Evolutionary conservation across 2,888 invertebrate genomes (phyloP), one percentile per base, ranked within the genome.

Genomic region (Eristalinus aeneus): DNA sequence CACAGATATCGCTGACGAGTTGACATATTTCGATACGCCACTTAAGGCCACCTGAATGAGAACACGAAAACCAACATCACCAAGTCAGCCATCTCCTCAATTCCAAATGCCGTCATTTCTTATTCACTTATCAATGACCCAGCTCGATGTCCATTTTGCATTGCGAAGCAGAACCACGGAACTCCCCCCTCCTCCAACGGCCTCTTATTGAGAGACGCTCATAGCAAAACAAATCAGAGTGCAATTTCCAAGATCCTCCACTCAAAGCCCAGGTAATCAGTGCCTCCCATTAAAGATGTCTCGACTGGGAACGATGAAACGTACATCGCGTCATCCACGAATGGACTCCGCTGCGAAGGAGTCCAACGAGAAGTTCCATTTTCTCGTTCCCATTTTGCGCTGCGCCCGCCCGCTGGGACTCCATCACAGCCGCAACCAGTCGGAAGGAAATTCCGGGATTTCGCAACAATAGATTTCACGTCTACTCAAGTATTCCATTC

Each of bases 401-500:
- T 1, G n/a, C 36, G 23, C 22, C 27, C 39, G 56, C 12, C 56
- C 56, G 23, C 11, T 23, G 56, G 12, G 56, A 27, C 56, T 22
- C 56, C 23, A 23, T 27, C 56, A 61, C 16, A 8, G 16, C 22
- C 4, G 11, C 65, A 67, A 23, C 46, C 32, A 58, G 34, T 32
- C 36, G 36, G 32, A 31, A 34, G 58, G 73, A 64, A 56, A 65
- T 71, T 56, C 74, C 23, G 60, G 65, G 81, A 79, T 61, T 71
- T 61, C 11, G 54, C 34, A 79, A 79, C 69, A 65, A 71, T 65
- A 74, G 76, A 72, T 67, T 23, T 72, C 20, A 72, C 67, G 71
- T 67, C 71, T 39, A 74, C 65, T 78, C 69, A 74, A 74, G 65
- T 73, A 83, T 78, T 83, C 69, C 60, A 60, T 75, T 61, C 69